phyloP scores from a whole-genome alignment of 2,888 invertebrate genomes.

The Priocnemis perturbator region DNA sequence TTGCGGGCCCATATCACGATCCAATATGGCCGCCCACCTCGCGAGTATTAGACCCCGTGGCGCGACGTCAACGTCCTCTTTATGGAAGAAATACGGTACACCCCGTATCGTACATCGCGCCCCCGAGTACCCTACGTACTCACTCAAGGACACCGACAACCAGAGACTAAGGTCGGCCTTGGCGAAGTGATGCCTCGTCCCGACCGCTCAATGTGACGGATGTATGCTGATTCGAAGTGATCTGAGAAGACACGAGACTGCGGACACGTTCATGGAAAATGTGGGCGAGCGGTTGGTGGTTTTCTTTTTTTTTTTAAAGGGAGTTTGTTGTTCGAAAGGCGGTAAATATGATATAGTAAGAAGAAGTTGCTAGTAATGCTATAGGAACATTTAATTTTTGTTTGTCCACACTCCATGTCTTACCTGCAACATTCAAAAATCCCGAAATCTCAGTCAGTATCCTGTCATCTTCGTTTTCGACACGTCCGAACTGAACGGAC shows the following conservation, averaged over 20 bases:
- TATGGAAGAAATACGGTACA: slow-evolving; percentile 58
- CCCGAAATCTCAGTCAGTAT: slow-evolving; percentile 3
- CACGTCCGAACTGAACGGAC: slow-evolving; percentile 1
- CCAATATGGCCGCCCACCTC: slow-evolving; percentile 74
- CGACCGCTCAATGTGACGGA: no score
- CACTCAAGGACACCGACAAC: slow-evolving; percentile 45
- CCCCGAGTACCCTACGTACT: slow-evolving; percentile 4
- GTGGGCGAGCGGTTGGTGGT: no score
- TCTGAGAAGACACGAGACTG: no score
- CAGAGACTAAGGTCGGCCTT: slow-evolving; percentile 12
- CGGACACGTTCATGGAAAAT: no score
- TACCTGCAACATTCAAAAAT: slow-evolving; percentile 32
- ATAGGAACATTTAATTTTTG: no score
- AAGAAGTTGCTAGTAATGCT: no score
- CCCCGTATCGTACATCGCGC: slow-evolving; percentile 41
- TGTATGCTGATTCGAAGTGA: no score
- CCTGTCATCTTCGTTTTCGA: slow-evolving; percentile 32
- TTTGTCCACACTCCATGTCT: neutral
- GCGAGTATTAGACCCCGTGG: slow-evolving; percentile 63
- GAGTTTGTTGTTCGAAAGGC: no score
- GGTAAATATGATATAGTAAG: no score
- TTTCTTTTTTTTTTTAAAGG: no score
- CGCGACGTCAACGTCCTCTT: slow-evolving; percentile 58
- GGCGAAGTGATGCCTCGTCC: neutral
- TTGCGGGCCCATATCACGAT: slow-evolving; percentile 74